These are phyloP conservation scores for Nylanderia fulva DNA, from an alignment of 1,140 invertebrate genomes.

Conservation along the genomic window DNA sequence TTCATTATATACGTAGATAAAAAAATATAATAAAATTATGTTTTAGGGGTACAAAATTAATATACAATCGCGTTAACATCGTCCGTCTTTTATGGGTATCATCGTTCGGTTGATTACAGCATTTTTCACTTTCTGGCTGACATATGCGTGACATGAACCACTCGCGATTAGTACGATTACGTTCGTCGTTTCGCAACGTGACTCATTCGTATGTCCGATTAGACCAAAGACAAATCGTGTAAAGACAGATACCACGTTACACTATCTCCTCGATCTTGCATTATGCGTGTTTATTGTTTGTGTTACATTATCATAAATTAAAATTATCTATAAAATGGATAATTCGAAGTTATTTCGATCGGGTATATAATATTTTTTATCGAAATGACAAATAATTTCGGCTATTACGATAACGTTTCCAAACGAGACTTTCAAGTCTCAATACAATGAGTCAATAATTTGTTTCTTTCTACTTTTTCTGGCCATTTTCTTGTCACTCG, in stretches of 20 bases:
- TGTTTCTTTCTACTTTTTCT: not conserved
- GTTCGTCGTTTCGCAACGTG: not conserved
- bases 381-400: not conserved
- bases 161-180: not conserved
- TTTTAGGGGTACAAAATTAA: not conserved
- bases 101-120: not conserved
- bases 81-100: not conserved
- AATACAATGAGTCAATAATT: not conserved
- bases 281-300: not conserved
- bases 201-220: slow-evolving; percentile 30
- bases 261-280: slow-evolving; percentile 17
- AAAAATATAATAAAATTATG: not conserved
- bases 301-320: not conserved
- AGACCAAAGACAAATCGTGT: not conserved
- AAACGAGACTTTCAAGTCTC: not conserved
- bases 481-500: not conserved
- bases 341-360: not conserved
- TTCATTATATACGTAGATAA: not conserved
- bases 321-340: too few species aligned
- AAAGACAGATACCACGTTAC: slow-evolving; percentile 8
- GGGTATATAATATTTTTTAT: not conserved
- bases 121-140: slow-evolving; percentile 41
- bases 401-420: not conserved
- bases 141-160: slow-evolving; percentile 36
- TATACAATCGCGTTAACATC: not conserved